Conservation (phyloP, 2,113 vertebrate species). For the Benitochromis conjunctus region DNA sequence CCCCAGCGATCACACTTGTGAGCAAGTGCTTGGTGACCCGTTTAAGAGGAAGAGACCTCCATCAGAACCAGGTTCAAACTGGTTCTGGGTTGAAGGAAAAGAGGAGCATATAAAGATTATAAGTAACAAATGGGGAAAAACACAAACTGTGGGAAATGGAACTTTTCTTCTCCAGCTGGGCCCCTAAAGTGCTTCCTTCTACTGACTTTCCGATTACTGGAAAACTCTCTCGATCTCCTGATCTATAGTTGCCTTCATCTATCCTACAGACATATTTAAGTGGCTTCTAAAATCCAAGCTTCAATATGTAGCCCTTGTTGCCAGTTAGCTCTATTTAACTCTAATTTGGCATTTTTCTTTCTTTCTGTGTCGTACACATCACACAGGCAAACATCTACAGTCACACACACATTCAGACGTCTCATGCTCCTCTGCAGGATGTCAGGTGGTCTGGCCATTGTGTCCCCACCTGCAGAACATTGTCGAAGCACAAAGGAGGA, state of each 20-base stretch:
- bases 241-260: neutral
- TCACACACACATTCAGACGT: neutral
- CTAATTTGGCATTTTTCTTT: neutral
- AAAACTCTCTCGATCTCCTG: neutral
- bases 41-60: neutral
- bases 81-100: neutral
- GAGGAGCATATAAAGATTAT: neutral
- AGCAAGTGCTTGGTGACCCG: neutral
- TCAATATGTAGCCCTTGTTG: neutral
- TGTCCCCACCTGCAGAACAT: slow-evolving; percentile 51
- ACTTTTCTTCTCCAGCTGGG: neutral
- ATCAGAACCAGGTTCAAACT: neutral
- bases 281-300: neutral
- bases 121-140: fast-evolving
- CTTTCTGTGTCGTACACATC: neutral
- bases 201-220: neutral
- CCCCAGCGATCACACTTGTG: neutral
- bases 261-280: neutral
- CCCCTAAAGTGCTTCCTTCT: neutral
- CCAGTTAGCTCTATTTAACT: neutral
- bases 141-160: fast-evolving
- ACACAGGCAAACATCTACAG: neutral
- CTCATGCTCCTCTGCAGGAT: slow-evolving; percentile 3
- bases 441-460: slow-evolving; percentile 44
- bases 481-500: slow-evolving; percentile 37